A percentile compares a stretch with the other conserved stretches of the same genome.
These are phyloP conservation scores for Burhinus bistriatus DNA, from an alignment of 2,113 vertebrate genomes.

Conservation along the genomic window DNA sequence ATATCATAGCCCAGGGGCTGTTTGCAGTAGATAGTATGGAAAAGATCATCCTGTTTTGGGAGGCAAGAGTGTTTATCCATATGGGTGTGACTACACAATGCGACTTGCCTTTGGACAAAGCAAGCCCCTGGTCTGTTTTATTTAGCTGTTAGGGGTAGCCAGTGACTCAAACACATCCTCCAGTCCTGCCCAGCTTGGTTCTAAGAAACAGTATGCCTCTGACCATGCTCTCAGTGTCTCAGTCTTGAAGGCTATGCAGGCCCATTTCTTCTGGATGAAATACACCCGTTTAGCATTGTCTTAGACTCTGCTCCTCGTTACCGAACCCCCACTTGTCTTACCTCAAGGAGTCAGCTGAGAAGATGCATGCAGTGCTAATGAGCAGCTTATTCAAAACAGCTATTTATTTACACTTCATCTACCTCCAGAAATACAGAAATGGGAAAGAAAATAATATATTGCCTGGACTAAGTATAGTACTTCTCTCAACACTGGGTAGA, in stretches of 20 bases:
- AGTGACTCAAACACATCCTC: not conserved
- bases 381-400: not conserved
- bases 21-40: not conserved
- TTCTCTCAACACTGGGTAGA: not conserved
- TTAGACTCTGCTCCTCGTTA: not conserved
- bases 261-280: not conserved
- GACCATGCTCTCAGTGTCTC: not conserved
- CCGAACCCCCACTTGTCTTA: not conserved
- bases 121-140: not conserved
- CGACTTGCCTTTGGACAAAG: not conserved
- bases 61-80: not conserved
- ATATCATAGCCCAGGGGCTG: not conserved
- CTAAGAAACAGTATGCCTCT: not conserved
- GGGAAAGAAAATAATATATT: not conserved
- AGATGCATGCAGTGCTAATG: not conserved
- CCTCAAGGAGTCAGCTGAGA: not conserved
- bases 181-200: not conserved
- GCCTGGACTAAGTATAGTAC: not conserved
- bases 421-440: not conserved
- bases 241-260: not conserved
- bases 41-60: not conserved
- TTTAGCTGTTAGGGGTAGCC: not conserved
- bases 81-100: not conserved
- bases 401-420: not conserved
- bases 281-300: not conserved